Evolutionary conservation across 37 sponge, comb jelly and placozoan species (phyloP), one percentile per base, ranked within the genome.

Genomic region (Theonella swinhoei): DNA sequence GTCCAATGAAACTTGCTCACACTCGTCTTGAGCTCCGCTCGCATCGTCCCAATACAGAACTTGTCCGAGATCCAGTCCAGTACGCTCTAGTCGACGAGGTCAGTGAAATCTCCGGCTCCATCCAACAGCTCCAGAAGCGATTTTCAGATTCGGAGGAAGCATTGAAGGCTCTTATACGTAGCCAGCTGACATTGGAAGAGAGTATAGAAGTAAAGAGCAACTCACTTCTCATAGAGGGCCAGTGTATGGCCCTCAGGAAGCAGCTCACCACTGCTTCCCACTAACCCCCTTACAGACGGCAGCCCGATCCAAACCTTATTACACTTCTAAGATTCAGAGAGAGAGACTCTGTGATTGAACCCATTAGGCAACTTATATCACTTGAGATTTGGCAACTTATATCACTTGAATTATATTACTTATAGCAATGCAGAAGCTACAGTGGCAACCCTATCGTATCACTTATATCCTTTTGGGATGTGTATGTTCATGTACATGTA

Each of bases 1-100:
- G 83, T 0, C 94, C 98, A 8, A 83, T 94, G 37, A 79, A 76
- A 64, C 88, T 95, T 32, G 92, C 98, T 24, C 96, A 98, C 54
- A 95, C 92, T 19, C 74, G 96, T 4, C 88, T 98, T 0, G 81
- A 87, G 37, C 74, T 78, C 20, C 75, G 98, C 3, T 76, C 83
- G 23, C 80, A 83, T 33, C 80, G 98, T 8, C 96, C 96, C 58
- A 91, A 91, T 68, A 81, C 85, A 8, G 98, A 98, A 85, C 85
- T 95, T 42, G 96, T 95, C 4, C 79, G 96, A 3, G 98, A 98
- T 69, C 96, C 98, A 42, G 92, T 90, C 64, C 98, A 98, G 80
- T 86, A 86, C 70, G 85, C 90, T 37, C 88, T 98, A 37, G 83
- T 89, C 17, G 72, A 73, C 22, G 98, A 98, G 68, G 98, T 95